Evolutionary conservation across 2,888 invertebrate species (phyloP), one percentile per base, ranked within the genome.

Genomic region (Callosobruchus maculatus): DNA sequence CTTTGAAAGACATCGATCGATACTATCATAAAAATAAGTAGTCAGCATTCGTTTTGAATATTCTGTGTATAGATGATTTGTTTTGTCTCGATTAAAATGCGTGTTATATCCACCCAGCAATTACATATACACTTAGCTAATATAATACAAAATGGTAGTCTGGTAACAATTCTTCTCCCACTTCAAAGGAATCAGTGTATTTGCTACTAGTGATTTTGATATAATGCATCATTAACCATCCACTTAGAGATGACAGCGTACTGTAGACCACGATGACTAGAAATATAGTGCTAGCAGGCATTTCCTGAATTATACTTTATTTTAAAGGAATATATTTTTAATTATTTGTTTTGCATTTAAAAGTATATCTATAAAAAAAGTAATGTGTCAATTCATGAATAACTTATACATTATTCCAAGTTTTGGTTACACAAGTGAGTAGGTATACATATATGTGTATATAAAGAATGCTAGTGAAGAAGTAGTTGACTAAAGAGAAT

Each of bases 61-160:
- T 49, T 49, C 49, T 4, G 3, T 49, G 49, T 49, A 49, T 49
- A 18, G 4, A 49, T 49, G 49, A 49, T 49, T 49, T 18, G 49
- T 49, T 49, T 18, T 49, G 13, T 13, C 13, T 4, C 68, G 13
- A 20, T 21, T 21, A 21, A 68, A 68, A 68, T 20, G 22, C 68
- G 20, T 68, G 21, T 2, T 22, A 9, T 68, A 68, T 68, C 68
- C 68, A 68, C 68, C 68, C 68, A 22, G 68, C 22, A 68, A 20
- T 68, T 68, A 68, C 66, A 73, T 69, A 68, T 81, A 85, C 84
- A 85, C 83, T 84, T 83, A 84, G 80, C 83, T 84, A 84, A 81
- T 82, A 83, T 81, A 80, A 80, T 82, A 82, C 81, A 81, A 77
- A 75, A 22, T 68, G 7, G 68, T 68, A 9, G 21, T 18, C 22